Conservation (phyloP, 1,140 invertebrate genomes). For the Berghia stephanieae region DNA sequence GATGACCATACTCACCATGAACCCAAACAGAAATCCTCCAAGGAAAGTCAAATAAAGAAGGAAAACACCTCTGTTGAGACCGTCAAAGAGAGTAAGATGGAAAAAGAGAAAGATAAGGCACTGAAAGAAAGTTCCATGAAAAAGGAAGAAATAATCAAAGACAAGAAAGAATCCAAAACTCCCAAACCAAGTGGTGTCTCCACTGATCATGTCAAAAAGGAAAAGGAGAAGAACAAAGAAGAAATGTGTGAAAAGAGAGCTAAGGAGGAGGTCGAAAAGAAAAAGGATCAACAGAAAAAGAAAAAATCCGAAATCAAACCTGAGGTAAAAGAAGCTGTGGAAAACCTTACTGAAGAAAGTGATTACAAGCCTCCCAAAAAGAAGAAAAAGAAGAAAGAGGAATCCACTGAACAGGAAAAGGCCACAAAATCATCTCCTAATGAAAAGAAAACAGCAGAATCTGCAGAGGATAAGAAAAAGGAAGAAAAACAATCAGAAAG, state of each 20-base stretch:
- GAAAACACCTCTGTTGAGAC: no score
- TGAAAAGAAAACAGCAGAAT: background rate
- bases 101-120: background rate
- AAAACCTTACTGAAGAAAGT: background rate
- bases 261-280: conserved; percentile 4
- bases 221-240: background rate
- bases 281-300: conserved; percentile 22
- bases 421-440: no score
- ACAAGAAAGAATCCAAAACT: conserved; percentile 25
- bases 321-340: background rate
- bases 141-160: background rate
- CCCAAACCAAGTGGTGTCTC: no score
- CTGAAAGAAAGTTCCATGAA: background rate
- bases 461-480: background rate
- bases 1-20: no score
- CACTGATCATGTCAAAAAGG: background rate
- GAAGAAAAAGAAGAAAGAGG: conserved; percentile 32
- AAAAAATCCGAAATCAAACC: conserved; percentile 22
- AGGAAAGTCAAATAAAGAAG: no score
- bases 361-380: background rate
- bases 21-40: no score
- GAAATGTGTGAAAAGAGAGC: background rate
- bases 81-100: background rate
- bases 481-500: no score
- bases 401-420: background rate